Evolutionary conservation across 1,140 invertebrate genomes (phyloP).

Genomic region (Littorina saxatilis): DNA sequence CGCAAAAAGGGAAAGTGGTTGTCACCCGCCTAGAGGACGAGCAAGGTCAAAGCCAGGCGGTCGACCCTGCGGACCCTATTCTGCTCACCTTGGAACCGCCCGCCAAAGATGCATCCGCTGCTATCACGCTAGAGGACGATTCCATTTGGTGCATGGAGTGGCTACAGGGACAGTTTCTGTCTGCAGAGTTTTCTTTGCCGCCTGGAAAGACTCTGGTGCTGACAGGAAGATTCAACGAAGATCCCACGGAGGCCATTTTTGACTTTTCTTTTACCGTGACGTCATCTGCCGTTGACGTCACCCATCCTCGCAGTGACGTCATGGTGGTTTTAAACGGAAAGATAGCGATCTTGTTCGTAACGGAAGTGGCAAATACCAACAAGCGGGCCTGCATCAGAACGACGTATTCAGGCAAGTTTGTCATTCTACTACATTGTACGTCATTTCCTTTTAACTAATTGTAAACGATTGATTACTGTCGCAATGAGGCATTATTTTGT

Average conservation of each 20-base stretch:
- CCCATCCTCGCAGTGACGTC: slow-evolving; percentile 20
- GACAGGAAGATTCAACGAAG: neutral
- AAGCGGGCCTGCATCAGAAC: neutral
- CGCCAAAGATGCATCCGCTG: no score
- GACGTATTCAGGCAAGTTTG: slow-evolving; percentile 11
- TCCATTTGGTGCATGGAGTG: neutral
- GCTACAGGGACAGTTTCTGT: neutral
- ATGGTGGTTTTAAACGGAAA: neutral
- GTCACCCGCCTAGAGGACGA: neutral
- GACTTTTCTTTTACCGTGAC: slow-evolving; percentile 20
- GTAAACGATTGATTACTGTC: no score
- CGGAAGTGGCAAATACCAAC: neutral
- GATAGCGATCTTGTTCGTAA: neutral
- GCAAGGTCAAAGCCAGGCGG: neutral
- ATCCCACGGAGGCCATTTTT: neutral
- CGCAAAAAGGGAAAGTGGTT: neutral
- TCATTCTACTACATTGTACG: neutral
- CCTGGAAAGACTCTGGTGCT: neutral
- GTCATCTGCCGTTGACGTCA: neutral
- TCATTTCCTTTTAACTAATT: neutral
- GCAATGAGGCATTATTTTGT: no score
- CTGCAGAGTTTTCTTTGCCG: neutral
- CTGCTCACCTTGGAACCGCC: neutral
- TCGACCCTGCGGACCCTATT: neutral
- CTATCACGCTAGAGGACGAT: neutral